phyloP scores from a whole-genome alignment of 2,113 vertebrate species.

The Peromyscus polionotus region DNA sequence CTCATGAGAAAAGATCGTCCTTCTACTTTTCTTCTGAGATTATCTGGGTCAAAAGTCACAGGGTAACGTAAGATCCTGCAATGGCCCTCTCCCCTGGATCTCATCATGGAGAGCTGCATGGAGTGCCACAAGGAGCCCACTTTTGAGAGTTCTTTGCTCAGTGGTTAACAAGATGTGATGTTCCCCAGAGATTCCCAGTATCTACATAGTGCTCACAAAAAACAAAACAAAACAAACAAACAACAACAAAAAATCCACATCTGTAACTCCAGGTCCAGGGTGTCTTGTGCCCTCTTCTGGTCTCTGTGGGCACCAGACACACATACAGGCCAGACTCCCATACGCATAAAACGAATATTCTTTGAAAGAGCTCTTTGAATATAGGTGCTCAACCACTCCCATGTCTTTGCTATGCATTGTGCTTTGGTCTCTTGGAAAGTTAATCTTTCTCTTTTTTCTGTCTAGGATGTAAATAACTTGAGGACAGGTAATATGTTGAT shows the following conservation, averaged over 20 bases:
- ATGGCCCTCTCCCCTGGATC: background rate
- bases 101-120: background rate
- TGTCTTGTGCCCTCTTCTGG: background rate
- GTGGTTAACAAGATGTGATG: background rate
- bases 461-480: background rate
- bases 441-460: background rate
- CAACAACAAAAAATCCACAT: too few relatives aligned
- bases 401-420: background rate
- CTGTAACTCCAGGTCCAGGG: background rate
- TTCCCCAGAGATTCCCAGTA: background rate
- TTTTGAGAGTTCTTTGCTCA: background rate
- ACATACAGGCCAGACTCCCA: background rate
- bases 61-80: background rate
- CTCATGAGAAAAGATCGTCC: background rate
- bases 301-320: background rate
- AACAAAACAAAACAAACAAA: too few relatives aligned
- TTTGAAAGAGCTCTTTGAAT: background rate
- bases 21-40: background rate
- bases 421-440: background rate
- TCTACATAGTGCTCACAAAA: background rate
- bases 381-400: background rate
- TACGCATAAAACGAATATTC: background rate
- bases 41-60: background rate
- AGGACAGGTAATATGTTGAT: background rate
- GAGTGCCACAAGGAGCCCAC: background rate